phyloP scores from a whole-genome alignment of 2,113 vertebrate species.

The Pungitius pungitius region DNA sequence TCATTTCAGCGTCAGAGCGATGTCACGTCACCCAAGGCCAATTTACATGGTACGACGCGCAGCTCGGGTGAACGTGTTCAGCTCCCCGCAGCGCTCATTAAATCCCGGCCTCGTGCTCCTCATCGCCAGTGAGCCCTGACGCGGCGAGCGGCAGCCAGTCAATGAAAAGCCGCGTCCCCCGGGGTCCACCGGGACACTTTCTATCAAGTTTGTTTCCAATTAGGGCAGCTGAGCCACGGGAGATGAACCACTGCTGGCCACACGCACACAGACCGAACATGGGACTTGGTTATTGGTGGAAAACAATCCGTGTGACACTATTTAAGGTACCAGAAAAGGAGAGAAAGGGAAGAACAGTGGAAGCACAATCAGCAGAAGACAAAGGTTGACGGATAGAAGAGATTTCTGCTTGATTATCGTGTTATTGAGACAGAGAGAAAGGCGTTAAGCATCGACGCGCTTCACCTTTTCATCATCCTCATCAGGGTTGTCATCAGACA shows the following conservation, averaged over 20 bases:
- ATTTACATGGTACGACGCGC: neutral
- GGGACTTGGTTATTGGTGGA: neutral
- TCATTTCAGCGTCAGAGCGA: conserved; percentile 4
- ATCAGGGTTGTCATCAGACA: neutral
- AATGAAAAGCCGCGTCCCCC: conserved; percentile 10
- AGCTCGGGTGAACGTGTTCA: conserved; percentile 1
- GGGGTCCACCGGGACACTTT: conserved; percentile 12
- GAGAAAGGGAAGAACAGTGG: neutral
- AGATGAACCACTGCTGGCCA: conserved; percentile 13
- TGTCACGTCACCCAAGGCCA: neutral
- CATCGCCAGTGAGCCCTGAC: conserved; percentile 28
- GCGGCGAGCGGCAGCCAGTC: neutral
- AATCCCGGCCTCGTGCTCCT: conserved; percentile 13
- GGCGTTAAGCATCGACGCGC: neutral
- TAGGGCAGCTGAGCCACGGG: conserved; percentile 6
- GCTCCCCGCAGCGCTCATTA: conserved; percentile 20
- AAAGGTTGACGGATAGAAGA: neutral
- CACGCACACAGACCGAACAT: too few species aligned
- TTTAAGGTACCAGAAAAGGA: neutral
- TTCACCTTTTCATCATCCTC: neutral
- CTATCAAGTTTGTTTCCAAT: conserved; percentile 25
- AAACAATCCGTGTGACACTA: neutral
- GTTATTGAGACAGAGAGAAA: neutral
- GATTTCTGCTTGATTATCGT: neutral
- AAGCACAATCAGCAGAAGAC: neutral